phyloP scores from a whole-genome alignment of 2,113 vertebrate genomes.

The Sebastes fasciatus region DNA sequence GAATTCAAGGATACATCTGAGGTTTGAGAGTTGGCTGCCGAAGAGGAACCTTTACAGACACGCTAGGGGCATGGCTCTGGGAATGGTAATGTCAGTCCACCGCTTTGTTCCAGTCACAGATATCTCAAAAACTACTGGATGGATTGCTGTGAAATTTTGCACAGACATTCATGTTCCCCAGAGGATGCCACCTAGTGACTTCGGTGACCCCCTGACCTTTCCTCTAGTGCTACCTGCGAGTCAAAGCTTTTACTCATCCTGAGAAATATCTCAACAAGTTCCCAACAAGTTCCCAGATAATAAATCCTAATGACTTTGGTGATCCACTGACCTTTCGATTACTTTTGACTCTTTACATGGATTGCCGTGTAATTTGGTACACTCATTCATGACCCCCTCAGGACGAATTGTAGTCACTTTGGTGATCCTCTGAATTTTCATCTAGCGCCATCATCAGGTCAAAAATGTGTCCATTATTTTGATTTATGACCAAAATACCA shows the following conservation, averaged over 20 bases:
- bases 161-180: not conserved
- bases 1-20: no score
- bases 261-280: not conserved
- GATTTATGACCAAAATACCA: not conserved
- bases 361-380: not conserved
- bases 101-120: not conserved
- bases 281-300: not conserved
- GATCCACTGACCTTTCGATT: not conserved
- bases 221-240: not conserved
- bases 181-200: not conserved
- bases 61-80: no score
- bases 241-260: not conserved
- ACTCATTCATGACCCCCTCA: not conserved
- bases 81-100: no score
- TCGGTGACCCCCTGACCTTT: not conserved
- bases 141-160: not conserved
- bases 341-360: no score
- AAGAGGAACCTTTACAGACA: no score
- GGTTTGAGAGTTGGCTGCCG: not conserved
- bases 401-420: not conserved
- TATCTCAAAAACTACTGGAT: not conserved
- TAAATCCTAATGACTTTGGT: not conserved
- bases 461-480: not conserved
- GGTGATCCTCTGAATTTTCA: not conserved
- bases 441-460: not conserved